Conservation (phyloP, 1,140 invertebrate species). For the Lordiphosa collinella region DNA sequence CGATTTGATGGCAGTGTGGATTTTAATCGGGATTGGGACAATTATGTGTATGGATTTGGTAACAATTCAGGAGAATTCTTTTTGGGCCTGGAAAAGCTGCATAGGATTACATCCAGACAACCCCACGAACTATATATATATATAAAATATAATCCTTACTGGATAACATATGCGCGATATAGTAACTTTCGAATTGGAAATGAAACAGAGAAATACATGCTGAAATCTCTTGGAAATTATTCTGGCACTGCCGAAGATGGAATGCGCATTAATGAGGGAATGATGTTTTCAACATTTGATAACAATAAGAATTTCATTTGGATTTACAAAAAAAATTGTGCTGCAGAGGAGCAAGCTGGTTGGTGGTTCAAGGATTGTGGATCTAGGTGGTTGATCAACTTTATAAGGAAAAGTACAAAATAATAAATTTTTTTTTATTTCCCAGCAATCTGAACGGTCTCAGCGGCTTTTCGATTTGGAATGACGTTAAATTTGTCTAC, state of each 20-base stretch:
- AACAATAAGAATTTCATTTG: no score
- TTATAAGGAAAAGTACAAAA: no score
- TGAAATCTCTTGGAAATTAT: neutral
- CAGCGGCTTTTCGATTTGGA: neutral
- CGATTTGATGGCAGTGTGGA: neutral
- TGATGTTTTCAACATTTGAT: slow-evolving; percentile 5
- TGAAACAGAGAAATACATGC: neutral
- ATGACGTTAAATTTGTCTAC: neutral
- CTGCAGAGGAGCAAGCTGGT: neutral
- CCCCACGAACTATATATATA: neutral
- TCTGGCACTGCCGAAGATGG: slow-evolving; percentile 1
- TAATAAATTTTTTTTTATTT: neutral
- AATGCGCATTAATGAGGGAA: neutral
- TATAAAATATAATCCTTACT: neutral
- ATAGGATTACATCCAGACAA: neutral
- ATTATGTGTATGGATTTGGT: slow-evolving; percentile 4
- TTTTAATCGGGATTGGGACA: neutral
- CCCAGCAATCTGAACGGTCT: neutral
- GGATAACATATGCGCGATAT: neutral
- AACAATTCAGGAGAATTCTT: neutral
- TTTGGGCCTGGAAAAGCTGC: slow-evolving; percentile 8
- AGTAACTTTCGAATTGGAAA: neutral
- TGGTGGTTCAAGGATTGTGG: slow-evolving; percentile 5
- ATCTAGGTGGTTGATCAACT: no score
- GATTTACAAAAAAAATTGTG: neutral